A percentile compares a stretch with the other conserved stretches of the same genome.
Evolutionary conservation across 2,113 vertebrate species (phyloP).

Genomic region (Tupaia tana): DNA sequence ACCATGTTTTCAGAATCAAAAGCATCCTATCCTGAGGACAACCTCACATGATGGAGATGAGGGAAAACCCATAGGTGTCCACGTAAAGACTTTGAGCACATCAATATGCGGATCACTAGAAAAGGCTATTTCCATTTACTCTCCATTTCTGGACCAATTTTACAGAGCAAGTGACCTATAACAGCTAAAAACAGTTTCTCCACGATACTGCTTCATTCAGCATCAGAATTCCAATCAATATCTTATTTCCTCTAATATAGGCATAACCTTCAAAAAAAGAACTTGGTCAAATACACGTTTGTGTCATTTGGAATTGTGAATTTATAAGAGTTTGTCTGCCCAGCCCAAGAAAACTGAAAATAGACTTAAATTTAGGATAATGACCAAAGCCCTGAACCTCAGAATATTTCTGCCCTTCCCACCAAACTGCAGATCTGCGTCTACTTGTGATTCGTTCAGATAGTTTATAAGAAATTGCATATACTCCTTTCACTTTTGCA

Average conservation of each 20-base stretch:
- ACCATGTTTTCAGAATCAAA: slow-evolving; percentile 15
- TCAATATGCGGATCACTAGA: neutral
- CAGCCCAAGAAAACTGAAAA: slow-evolving; percentile 51
- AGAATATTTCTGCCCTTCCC: neutral
- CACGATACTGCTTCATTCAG: slow-evolving; percentile 6
- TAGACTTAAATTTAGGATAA: neutral
- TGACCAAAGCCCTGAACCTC: neutral
- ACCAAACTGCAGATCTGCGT: neutral
- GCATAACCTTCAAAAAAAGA: neutral
- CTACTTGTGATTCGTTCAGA: neutral
- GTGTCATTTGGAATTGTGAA: slow-evolving; percentile 22
- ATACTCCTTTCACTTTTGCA: neutral
- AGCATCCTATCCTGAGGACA: neutral
- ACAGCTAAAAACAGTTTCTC: slow-evolving; percentile 22
- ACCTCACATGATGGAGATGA: neutral
- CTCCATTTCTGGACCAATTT: slow-evolving; percentile 12
- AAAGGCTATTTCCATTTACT: slow-evolving; percentile 35
- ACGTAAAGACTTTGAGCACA: neutral
- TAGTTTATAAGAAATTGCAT: slow-evolving; percentile 46
- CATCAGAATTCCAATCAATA: slow-evolving; percentile 41
- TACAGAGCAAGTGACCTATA: neutral
- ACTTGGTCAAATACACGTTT: neutral
- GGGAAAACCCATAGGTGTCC: neutral
- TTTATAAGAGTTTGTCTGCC: neutral
- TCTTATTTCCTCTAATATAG: slow-evolving; percentile 41